A percentile compares a stretch with the other conserved stretches of the same genome.
Evolutionary conservation across 2,113 vertebrate genomes (phyloP).

Genomic region (Nannospalax galili): DNA sequence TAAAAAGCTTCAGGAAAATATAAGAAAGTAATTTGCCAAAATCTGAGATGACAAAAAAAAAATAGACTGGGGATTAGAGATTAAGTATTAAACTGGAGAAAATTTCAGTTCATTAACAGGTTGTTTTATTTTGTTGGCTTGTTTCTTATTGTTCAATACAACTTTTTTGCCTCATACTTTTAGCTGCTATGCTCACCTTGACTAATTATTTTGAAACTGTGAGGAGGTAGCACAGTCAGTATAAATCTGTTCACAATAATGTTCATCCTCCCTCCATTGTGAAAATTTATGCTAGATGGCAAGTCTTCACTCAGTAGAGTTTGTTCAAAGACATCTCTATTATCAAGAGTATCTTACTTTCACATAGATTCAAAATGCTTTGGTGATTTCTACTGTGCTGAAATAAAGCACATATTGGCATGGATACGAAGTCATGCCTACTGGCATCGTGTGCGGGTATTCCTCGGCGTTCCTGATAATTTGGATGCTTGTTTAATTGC

Average conservation of each 20-base stretch:
- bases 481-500: slow-evolving; percentile 61
- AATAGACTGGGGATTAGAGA: background rate
- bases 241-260: slow-evolving; percentile 41
- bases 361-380: slow-evolving; percentile 42
- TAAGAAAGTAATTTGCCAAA: slow-evolving; percentile 37
- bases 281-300: slow-evolving; percentile 27
- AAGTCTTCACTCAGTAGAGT: slow-evolving; percentile 3
- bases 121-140: background rate
- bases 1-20: background rate
- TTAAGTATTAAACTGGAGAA: slow-evolving; percentile 18
- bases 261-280: background rate
- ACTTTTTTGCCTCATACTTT: slow-evolving; percentile 16
- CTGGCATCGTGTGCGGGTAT: slow-evolving; percentile 46
- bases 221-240: background rate
- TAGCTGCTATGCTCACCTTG: background rate
- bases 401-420: slow-evolving; percentile 58
- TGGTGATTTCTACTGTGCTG: slow-evolving; percentile 48
- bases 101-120: slow-evolving; percentile 28
- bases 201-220: slow-evolving; percentile 47
- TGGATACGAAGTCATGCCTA: slow-evolving; percentile 57
- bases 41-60: background rate
- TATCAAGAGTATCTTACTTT: slow-evolving; percentile 51
- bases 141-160: background rate
- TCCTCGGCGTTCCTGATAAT: slow-evolving; percentile 65
- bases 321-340: slow-evolving; percentile 56